A percentile compares a stretch with the other conserved stretches of the same genome.
Conservation (phyloP, 2,113 vertebrate genomes). For the Copsychus sechellarum region DNA sequence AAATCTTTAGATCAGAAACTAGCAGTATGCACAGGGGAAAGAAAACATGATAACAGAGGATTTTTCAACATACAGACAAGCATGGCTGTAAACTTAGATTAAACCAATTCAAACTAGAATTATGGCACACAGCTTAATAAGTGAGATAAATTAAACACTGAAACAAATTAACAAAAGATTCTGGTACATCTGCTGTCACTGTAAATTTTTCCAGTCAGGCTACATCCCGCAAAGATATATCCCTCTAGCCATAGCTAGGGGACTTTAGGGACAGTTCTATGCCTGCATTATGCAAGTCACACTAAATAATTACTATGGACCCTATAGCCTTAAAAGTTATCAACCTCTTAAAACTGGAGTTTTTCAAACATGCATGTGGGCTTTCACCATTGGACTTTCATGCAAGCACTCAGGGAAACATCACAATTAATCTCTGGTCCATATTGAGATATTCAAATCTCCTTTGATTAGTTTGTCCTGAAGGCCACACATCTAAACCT, state of each 20-base stretch:
- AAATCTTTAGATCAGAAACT: background rate
- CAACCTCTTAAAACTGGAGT: background rate
- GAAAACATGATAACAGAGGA: background rate
- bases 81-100: background rate
- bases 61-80: background rate
- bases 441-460: background rate
- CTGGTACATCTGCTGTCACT: background rate
- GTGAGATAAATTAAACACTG: background rate
- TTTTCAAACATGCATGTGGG: background rate
- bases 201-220: background rate
- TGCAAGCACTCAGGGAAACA: background rate
- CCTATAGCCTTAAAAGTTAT: background rate
- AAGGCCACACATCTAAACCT: background rate
- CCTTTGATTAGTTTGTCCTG: background rate
- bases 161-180: background rate
- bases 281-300: background rate
- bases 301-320: background rate
- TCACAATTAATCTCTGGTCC: background rate
- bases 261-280: background rate
- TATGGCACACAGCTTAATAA: background rate
- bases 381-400: background rate
- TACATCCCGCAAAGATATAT: background rate
- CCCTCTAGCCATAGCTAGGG: background rate
- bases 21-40: background rate
- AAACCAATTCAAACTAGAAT: background rate